These are phyloP conservation scores for Antrozous pallidus DNA, from an alignment of 2,797 vertebrate species.

Conservation along the genomic window DNA sequence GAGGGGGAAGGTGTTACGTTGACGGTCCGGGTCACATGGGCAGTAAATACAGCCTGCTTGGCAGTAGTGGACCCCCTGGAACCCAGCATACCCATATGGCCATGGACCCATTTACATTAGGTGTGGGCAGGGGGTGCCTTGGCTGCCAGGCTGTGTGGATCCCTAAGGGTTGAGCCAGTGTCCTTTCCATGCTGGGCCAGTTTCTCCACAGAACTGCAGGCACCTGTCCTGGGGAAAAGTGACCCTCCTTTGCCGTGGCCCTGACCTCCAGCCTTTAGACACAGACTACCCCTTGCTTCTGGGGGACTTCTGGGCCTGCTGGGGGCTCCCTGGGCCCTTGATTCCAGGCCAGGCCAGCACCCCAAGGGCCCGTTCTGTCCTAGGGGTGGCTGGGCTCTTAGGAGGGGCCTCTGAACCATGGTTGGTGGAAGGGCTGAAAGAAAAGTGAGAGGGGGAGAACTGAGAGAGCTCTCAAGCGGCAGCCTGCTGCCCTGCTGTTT, in stretches of 20 bases:
- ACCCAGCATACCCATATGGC: not conserved
- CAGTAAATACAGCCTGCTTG: not conserved
- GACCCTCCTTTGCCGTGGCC: not conserved
- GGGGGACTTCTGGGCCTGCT: not conserved
- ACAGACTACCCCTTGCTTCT: not conserved
- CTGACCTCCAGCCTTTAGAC: not conserved
- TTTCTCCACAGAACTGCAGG: not conserved
- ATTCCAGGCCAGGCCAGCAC: not conserved
- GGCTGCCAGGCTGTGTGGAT: not conserved
- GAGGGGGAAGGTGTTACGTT: not conserved
- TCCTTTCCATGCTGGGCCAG: not conserved
- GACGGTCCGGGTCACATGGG: not conserved
- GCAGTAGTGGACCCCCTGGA: not conserved
- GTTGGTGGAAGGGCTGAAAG: not conserved
- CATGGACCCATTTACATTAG: not conserved
- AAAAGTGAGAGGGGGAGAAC: not conserved
- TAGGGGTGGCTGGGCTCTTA: not conserved
- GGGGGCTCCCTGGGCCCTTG: not conserved
- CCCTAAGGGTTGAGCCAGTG: not conserved
- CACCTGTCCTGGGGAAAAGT: fast-evolving
- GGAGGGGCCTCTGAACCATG: not conserved
- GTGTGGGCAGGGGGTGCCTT: not conserved
- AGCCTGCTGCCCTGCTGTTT: not conserved
- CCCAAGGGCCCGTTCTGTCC: not conserved
- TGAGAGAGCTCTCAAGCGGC: not conserved